Conservation (phyloP, 2,888 invertebrate species). For the Crematogaster levior region DNA sequence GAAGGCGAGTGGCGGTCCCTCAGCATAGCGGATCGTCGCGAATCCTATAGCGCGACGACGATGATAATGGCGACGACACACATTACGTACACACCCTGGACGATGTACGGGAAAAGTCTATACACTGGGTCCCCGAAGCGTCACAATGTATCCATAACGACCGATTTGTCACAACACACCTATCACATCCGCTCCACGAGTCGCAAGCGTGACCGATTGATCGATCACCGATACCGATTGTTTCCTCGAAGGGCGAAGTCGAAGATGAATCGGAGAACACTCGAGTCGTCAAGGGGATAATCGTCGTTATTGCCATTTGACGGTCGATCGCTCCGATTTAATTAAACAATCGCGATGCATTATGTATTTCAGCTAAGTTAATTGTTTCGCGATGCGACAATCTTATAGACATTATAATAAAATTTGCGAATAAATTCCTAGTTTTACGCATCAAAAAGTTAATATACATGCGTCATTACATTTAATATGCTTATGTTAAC, state of each 20-base stretch:
- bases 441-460: neutral
- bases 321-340: neutral
- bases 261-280: conserved; percentile 1
- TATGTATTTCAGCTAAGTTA: neutral
- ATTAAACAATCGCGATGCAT: neutral
- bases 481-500: neutral
- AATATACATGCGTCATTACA: neutral
- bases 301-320: neutral
- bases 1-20: conserved; percentile 74
- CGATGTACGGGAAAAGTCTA: conserved; percentile 47
- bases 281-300: neutral
- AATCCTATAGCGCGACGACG: conserved; percentile 55
- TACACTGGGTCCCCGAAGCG: conserved; percentile 49
- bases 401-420: neutral
- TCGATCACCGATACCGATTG: conserved; percentile 57
- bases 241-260: neutral
- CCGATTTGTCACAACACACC: conserved; percentile 76
- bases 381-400: neutral
- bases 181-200: conserved; percentile 52
- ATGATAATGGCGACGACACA: conserved; percentile 28
- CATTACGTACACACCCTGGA: conserved; percentile 57
- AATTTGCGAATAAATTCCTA: neutral
- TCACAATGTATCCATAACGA: conserved; percentile 78
- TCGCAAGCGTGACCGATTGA: conserved; percentile 57
- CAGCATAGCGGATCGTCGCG: conserved; percentile 56